Evolutionary conservation across 2,797 vertebrate genomes (phyloP), one percentile per base, ranked within the genome.

Genomic region (Geotrypetes seraphini): DNA sequence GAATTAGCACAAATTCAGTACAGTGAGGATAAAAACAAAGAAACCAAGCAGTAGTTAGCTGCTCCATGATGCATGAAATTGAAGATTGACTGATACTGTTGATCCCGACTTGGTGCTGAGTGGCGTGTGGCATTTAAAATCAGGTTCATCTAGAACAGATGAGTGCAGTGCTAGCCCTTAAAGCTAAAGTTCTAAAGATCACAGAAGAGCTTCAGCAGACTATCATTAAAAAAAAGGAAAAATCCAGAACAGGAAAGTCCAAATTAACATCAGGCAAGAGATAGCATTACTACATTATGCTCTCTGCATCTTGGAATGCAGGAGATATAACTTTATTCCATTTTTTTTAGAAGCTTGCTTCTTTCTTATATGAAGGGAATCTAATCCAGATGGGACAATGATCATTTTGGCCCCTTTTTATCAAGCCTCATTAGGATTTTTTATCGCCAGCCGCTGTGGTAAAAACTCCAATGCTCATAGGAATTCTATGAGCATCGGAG

Each of bases 221-320:
- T 19, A n/a, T 6, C 6, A 10, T 13, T 12, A 9, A 7, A 6
- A n/a, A n/a, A n/a, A n/a, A n/a, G n/a, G n/a, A n/a, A n/a, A 8
- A 12, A 0, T 0, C 6, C 13, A 5, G 30, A 1, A 1, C 4
- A 16, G 5, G 22, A 29, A n/a, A 0, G 0, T 12, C 13, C 2
- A 13, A 4, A 24, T 15, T 1, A 5, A 33, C 22, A 5, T 4
- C 19, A 24, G 19, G 5, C 0, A 2, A 4, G 10, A 2, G 4
- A 1, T 1, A 5, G 0, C 4, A 13, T n/a, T 20, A 8, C 8
- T 10, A 1, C 3, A 16, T 1, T 3, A 12, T 2, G 1, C n/a
- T 15, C 24, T 15, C 8, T 11, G 10, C 25, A 2, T 6, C 31
- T 19, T n/a, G 36, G 36, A 28, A 28, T 19, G 10, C 14, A n/a